Evolutionary conservation across 2,797 vertebrate species (phyloP).

Genomic region (Lophura swinhoii): DNA sequence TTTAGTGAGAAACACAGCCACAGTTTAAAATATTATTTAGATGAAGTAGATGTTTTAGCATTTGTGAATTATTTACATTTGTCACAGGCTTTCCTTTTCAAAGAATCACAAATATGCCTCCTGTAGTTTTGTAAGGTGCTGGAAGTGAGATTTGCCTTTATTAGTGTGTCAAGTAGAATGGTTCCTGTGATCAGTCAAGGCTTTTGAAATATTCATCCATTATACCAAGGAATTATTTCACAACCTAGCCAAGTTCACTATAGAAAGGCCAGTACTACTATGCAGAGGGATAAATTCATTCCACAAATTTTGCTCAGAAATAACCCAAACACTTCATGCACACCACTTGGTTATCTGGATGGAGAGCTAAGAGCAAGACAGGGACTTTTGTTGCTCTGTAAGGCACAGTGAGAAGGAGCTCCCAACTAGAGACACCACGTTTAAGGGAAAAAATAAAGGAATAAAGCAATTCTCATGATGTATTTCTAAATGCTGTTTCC

Average conservation of each 20-base stretch:
- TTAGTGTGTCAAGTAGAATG: neutral
- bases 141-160: neutral
- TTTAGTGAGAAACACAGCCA: neutral
- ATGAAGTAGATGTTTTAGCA: neutral
- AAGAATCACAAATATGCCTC: neutral
- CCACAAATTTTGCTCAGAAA: neutral
- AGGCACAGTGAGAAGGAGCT: neutral
- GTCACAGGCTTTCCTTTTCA: constrained; percentile 13
- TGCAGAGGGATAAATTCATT: neutral
- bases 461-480: neutral
- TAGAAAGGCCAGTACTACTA: neutral
- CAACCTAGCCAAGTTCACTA: neutral
- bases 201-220: constrained; percentile 38
- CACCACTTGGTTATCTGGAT: neutral
- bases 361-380: neutral
- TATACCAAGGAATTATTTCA: neutral
- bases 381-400: neutral
- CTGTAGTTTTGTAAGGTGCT: neutral
- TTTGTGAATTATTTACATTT: constrained; percentile 47
- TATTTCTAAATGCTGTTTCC: neutral
- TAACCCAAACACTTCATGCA: neutral
- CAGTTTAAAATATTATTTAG: neutral
- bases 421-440: neutral
- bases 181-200: neutral
- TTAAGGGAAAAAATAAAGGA: neutral